A percentile compares a stretch with the other conserved stretches of the same genome.
phyloP scores from a whole-genome alignment of 2,888 invertebrate species.

The Crocallis elinguaria region DNA sequence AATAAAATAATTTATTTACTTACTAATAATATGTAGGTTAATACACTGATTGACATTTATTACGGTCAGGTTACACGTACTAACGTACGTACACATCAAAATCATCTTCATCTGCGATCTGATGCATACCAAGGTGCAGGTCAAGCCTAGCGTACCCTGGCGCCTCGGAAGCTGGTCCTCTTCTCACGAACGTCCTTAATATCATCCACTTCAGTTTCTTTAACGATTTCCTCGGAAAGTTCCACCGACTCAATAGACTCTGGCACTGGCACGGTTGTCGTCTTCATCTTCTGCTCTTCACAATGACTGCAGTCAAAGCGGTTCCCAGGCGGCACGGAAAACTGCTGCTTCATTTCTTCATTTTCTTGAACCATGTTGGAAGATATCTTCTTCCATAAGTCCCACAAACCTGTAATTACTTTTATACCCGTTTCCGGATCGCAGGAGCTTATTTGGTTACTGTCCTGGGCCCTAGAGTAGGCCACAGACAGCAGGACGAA shows the following conservation, averaged over 20 bases:
- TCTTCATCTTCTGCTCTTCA: slow-evolving; percentile 40
- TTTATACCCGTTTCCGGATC: slow-evolving; percentile 3
- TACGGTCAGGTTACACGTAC: neutral
- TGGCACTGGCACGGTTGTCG: slow-evolving; percentile 34
- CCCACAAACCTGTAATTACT: slow-evolving; percentile 29
- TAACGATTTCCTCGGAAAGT: neutral
- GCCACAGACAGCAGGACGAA: slow-evolving; percentile 30
- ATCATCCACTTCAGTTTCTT: neutral
- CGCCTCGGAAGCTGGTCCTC: neutral
- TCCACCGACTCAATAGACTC: neutral
- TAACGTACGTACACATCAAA: no score
- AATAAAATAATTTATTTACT: no score
- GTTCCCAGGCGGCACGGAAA: slow-evolving; percentile 42
- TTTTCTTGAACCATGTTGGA: slow-evolving; percentile 12
- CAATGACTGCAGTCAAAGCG: slow-evolving; percentile 45
- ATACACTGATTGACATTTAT: neutral
- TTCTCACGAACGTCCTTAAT: slow-evolving; percentile 4
- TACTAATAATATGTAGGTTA: no score
- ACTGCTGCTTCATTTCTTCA: slow-evolving; percentile 16
- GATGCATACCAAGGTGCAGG: neutral
- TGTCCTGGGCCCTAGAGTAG: slow-evolving; percentile 24
- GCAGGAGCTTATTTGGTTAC: slow-evolving; percentile 24
- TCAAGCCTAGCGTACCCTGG: neutral
- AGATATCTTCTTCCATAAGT: slow-evolving; percentile 38
- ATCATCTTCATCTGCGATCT: neutral